These are phyloP conservation scores for Cnemophilus loriae DNA, from an alignment of 2,113 vertebrate species.

Conservation along the genomic window DNA sequence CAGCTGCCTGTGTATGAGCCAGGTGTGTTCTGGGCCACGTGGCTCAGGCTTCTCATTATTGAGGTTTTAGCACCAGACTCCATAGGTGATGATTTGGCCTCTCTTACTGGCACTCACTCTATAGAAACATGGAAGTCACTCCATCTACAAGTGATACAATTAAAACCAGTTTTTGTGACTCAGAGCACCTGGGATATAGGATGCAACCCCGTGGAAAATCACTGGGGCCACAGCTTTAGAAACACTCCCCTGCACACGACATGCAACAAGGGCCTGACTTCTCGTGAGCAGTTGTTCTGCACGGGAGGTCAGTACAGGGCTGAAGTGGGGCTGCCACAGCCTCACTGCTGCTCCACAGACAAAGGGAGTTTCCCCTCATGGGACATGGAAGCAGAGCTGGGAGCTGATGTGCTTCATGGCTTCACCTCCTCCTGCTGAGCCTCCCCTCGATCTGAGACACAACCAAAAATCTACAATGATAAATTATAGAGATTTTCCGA, in stretches of 20 bases:
- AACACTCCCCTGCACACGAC: neutral
- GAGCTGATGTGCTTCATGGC: neutral
- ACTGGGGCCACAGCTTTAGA: neutral
- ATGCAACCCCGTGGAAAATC: neutral
- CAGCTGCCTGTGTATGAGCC: neutral
- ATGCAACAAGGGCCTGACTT: neutral
- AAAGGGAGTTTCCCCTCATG: accelerated
- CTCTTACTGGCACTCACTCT: neutral
- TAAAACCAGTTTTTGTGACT: neutral
- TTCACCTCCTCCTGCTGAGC: neutral
- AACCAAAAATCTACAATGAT: neutral
- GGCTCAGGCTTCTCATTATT: neutral
- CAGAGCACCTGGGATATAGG: neutral
- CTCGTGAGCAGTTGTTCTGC: neutral
- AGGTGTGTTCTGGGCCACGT: neutral
- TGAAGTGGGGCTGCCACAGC: neutral
- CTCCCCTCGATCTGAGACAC: accelerated
- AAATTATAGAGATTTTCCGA: neutral
- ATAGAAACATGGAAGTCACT: neutral
- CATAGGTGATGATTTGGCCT: neutral
- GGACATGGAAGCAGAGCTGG: neutral
- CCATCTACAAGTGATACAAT: accelerated
- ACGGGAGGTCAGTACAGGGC: accelerated
- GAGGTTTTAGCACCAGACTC: neutral
- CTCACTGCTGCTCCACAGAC: neutral